Evolutionary conservation across 2,797 vertebrate species (phyloP), one percentile per base, ranked within the genome.

Genomic region (Triplophysa yarkandensis): DNA sequence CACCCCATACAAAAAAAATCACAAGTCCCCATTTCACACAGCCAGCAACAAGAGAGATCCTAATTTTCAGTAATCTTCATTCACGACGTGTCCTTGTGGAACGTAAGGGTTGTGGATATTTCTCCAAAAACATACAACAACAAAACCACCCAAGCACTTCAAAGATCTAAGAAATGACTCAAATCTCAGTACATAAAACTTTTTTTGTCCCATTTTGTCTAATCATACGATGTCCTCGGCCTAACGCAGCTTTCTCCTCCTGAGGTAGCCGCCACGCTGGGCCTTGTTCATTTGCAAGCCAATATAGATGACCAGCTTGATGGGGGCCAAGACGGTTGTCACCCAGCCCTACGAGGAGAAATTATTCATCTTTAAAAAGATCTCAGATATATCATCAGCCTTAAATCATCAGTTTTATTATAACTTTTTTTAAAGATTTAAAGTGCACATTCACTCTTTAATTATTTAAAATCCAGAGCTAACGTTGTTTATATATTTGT

Each of bases 211-310:
- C 1, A 41, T 58, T 68, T 60, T 13, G 16, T 43, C 68, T 3
- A 52, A 16, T 69, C 34, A 78, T 19, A 79, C 46, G 5, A 66
- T 23, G 27, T 46, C 5, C 23, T 46, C 6, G 5, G 68, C 27
- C 62, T 79, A 82, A 68, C 95, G 91, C 84, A 92, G 88, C 87
- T 94, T 96, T 80, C 81, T 80, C 83, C 94, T 94, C 48, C 91
- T 91, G 54, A 96, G 84, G 78, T 88, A 91, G 23, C 80, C 93
- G 6, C 90, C 92, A 13, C 95, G 93, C 25, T 86, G 0, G 48
- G 92, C 77, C 68, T 94, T 91, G 89, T 92, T 91, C 60, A 76
- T 21, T 10, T 83, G 80, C 83, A 92, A 87, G 4, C 52, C 1
- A 0, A 93, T 0, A 83, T 94, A 94, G 27, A 86, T 84, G 54